These are phyloP conservation scores for Heloderma charlesbogerti DNA, from an alignment of 2,113 vertebrate genomes.

Conservation along the genomic window DNA sequence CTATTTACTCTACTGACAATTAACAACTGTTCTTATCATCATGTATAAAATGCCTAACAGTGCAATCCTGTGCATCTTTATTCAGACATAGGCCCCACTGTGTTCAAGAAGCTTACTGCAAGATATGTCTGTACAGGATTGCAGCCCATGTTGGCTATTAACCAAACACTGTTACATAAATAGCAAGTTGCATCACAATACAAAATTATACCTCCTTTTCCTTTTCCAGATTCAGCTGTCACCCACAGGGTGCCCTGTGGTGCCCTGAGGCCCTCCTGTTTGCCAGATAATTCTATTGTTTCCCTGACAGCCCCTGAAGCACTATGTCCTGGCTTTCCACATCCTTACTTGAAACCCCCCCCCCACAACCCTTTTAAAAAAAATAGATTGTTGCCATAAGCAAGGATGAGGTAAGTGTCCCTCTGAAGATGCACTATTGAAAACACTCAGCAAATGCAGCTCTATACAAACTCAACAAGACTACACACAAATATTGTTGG, in stretches of 20 bases:
- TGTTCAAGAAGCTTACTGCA: not conserved
- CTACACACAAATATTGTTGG: not conserved
- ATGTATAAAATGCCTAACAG: not conserved
- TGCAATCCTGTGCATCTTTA: not conserved
- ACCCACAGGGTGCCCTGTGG: too few species aligned
- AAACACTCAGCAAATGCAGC: not conserved
- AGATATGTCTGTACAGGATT: not conserved
- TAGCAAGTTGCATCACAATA: not conserved
- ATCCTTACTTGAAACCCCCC: not conserved
- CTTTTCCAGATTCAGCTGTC: not conserved
- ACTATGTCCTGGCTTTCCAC: not conserved
- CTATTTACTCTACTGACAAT: too few species aligned
- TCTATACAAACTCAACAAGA: not conserved
- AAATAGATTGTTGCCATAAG: not conserved
- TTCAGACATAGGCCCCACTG: not conserved
- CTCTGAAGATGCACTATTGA: not conserved
- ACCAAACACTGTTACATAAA: not conserved
- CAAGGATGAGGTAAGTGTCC: not conserved
- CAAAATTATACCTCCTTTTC: not conserved
- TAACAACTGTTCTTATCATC: not conserved
- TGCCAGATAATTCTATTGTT: not conserved
- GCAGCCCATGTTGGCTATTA: not conserved
- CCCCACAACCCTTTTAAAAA: too few species aligned
- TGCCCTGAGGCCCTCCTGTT: not conserved
- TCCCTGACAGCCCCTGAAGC: slow-evolving; percentile 16